Conservation (phyloP, 2,888 invertebrate genomes). For the Sesia bembeciformis region DNA sequence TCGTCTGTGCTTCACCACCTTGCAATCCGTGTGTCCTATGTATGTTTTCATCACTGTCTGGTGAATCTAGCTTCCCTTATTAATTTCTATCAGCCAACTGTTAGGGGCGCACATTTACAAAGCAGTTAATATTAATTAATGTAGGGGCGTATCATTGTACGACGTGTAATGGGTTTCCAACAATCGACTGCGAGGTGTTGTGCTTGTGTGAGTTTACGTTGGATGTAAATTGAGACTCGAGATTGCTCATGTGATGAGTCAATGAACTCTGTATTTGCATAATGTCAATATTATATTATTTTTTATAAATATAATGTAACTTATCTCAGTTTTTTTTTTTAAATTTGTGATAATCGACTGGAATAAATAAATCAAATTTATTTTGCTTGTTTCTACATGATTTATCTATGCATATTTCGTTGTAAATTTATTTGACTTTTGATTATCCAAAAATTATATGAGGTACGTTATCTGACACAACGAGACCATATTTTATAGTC, state of each 20-base stretch:
- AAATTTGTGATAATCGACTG: no score
- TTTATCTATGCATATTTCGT: no score
- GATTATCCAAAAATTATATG: no score
- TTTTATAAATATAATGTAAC: no score
- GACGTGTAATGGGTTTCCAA: constrained; percentile 35
- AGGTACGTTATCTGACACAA: no score
- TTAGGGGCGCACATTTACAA: constrained; percentile 44
- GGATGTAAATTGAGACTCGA: neutral
- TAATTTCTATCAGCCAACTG: constrained; percentile 37
- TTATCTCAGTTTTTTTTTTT: no score
- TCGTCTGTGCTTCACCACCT: constrained; percentile 6
- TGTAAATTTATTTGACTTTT: no score
- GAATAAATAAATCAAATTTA: no score
- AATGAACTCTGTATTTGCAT: neutral
- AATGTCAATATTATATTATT: no score
- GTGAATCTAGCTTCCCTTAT: constrained; percentile 52
- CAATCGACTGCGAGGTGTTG: constrained; percentile 20
- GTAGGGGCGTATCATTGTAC: constrained; percentile 28
- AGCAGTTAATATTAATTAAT: constrained; percentile 54
- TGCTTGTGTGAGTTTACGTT: neutral
- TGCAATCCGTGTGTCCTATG: constrained; percentile 25
- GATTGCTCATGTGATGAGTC: no score
- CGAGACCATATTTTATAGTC: no score
- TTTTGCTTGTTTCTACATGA: no score
- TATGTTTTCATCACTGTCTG: constrained; percentile 59